Evolutionary conservation across 2,113 vertebrate species (phyloP).

Genomic region (Microtus oregoni): DNA sequence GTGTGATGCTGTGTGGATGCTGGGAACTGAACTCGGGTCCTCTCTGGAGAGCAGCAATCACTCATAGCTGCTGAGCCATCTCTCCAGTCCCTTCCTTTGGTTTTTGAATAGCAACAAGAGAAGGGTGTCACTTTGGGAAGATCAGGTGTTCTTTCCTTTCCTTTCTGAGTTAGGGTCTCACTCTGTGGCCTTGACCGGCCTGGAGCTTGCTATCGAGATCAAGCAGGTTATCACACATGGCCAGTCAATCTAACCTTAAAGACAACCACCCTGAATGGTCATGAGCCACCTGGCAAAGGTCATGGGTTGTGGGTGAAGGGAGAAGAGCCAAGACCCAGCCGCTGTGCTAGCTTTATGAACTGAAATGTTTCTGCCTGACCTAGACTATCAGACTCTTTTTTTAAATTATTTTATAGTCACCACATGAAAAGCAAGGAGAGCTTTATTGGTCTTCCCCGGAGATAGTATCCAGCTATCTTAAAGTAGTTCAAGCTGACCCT

Average conservation of each 20-base stretch:
- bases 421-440: background rate
- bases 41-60: background rate
- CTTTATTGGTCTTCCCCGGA: too few relatives aligned
- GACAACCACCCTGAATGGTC: background rate
- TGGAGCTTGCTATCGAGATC: background rate
- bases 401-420: background rate
- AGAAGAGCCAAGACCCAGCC: background rate
- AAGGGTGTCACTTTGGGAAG: background rate
- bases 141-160: background rate
- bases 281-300: background rate
- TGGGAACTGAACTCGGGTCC: background rate
- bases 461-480: background rate
- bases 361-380: background rate
- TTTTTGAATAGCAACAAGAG: background rate
- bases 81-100: background rate
- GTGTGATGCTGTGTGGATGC: background rate
- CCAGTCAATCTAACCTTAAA: background rate
- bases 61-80: background rate
- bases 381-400: background rate
- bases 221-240: background rate
- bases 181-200: too few relatives aligned
- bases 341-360: background rate
- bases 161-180: background rate
- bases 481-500: background rate
- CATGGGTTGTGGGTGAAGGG: background rate